These are phyloP conservation scores for Speoplatyrhinus poulsoni DNA, from an alignment of 2,113 vertebrate species.

Conservation along the genomic window DNA sequence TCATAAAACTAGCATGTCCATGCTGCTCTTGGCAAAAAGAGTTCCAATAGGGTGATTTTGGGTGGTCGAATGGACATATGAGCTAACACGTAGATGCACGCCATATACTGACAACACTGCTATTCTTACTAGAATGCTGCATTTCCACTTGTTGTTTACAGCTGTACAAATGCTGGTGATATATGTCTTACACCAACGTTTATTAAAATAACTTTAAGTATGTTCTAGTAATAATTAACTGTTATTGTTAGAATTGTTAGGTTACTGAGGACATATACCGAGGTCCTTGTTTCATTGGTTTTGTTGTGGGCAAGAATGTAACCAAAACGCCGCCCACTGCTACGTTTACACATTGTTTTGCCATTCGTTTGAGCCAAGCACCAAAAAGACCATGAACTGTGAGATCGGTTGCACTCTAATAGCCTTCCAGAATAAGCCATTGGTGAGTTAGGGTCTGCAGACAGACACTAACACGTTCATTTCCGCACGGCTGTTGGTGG, in stretches of 20 bases:
- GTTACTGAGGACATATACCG: background rate
- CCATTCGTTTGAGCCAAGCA: too few species aligned
- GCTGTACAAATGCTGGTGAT: constrained; percentile 67
- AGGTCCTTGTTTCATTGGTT: too few species aligned
- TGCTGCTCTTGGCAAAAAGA: constrained; percentile 63
- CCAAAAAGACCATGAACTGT: too few species aligned
- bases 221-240: background rate
- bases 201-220: too few species aligned
- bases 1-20: constrained; percentile 68
- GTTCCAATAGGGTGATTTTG: constrained; percentile 57
- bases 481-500: constrained; percentile 56
- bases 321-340: too few species aligned
- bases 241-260: background rate
- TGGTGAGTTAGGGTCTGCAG: constrained; percentile 18
- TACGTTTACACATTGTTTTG: too few species aligned
- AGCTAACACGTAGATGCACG: constrained; percentile 25
- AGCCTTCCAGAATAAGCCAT: too few species aligned
- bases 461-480: constrained; percentile 33
- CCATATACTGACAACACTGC: constrained; percentile 44
- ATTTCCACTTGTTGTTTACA: constrained; percentile 57
- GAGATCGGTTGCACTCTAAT: too few species aligned
- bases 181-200: too few species aligned
- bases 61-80: constrained; percentile 67
- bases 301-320: too few species aligned
- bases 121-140: constrained; percentile 67